Percentiles rank a stretch among this genome's conserved stretches.
Conservation (phyloP, 2,113 vertebrate species). For the Crypturellus undulatus region DNA sequence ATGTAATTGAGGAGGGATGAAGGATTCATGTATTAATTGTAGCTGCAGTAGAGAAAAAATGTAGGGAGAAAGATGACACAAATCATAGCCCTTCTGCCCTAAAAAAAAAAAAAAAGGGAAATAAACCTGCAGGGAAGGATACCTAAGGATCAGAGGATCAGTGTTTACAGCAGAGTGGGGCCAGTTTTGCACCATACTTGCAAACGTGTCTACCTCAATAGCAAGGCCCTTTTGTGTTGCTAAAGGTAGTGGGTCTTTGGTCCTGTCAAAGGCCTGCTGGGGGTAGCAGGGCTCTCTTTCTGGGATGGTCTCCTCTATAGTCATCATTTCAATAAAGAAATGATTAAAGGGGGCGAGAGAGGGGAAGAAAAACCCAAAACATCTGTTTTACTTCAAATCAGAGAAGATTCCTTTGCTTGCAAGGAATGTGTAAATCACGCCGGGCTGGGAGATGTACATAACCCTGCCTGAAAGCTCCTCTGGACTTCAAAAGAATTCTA, state of each 20-base stretch:
- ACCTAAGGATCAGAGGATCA: not conserved
- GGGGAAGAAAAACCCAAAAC: constrained; percentile 57
- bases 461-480: constrained; percentile 71
- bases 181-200: not conserved
- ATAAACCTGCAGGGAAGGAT: not conserved
- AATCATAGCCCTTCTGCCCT: not conserved
- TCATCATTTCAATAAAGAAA: constrained; percentile 52
- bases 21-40: not conserved
- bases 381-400: constrained; percentile 83
- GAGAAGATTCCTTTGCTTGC: constrained; percentile 76
- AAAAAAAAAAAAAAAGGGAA: not conserved
- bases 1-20: not conserved
- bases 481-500: constrained; percentile 82
- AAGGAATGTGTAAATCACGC: constrained; percentile 80
- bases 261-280: constrained; percentile 2
- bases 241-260: not conserved
- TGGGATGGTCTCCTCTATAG: not conserved
- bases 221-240: fast-evolving
- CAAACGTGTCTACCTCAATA: fast-evolving
- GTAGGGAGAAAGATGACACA: not conserved
- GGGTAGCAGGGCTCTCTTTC: constrained; percentile 34
- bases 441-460: constrained; percentile 72
- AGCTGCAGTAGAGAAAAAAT: not conserved
- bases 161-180: not conserved
- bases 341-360: not conserved